Percentiles rank a stretch among this genome's conserved stretches.
Evolutionary conservation across 2,113 vertebrate genomes (phyloP).

Genomic region (Todiramphus saurophagus): DNA sequence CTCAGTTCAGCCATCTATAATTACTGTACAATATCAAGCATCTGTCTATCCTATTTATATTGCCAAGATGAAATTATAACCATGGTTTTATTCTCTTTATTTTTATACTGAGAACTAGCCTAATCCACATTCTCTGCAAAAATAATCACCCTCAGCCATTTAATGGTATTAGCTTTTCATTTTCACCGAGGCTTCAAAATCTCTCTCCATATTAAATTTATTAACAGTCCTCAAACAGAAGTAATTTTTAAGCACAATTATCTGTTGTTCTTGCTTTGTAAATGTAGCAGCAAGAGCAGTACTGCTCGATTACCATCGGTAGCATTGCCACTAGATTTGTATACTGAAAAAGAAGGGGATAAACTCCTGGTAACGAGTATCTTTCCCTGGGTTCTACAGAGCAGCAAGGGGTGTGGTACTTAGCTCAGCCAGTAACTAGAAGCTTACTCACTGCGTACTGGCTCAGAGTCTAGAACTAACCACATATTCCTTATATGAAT

Average conservation of each 20-base stretch:
- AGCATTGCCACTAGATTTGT: neutral
- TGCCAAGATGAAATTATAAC: conserved; percentile 72
- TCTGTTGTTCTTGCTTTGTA: neutral
- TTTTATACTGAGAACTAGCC: conserved; percentile 49
- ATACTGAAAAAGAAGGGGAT: neutral
- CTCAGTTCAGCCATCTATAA: conserved; percentile 61
- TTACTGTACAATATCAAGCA: conserved; percentile 69
- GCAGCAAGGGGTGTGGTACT: neutral
- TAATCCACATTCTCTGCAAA: conserved; percentile 54
- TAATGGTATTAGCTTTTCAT: conserved; percentile 42
- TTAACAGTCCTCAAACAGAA: conserved; percentile 2
- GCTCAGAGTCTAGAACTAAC: neutral
- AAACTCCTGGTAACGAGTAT: neutral
- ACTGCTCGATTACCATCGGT: neutral
- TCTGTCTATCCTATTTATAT: conserved; percentile 74
- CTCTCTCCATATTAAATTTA: conserved; percentile 2
- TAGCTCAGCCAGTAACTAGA: neutral
- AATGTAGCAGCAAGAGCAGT: neutral
- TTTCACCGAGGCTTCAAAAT: conserved; percentile 14
- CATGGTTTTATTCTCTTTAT: conserved; percentile 63
- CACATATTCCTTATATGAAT: neutral
- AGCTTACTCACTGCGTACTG: neutral
- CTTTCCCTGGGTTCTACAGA: neutral
- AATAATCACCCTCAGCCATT: conserved; percentile 42
- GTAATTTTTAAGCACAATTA: neutral